Evolutionary conservation across 2,113 vertebrate genomes (phyloP), one percentile per base, ranked within the genome.

Genomic region (Poeciliopsis retropinna): DNA sequence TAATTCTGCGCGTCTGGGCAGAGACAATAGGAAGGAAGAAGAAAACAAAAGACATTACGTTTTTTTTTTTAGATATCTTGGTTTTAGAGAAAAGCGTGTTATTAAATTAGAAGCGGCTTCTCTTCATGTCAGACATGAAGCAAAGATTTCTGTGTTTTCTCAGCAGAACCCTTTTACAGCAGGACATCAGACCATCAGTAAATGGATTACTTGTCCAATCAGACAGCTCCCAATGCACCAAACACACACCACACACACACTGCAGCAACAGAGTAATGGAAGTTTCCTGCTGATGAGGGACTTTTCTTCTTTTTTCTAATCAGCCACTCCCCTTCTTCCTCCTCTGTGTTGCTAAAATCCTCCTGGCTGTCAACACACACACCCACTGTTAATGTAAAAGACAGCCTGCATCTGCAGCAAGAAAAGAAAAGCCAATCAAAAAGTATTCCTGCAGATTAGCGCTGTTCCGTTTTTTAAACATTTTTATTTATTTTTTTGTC

Each of bases 251-350:
- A 71, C 41, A 69, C 28, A 74, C 54, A 76, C 22, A 79, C 80
- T 67, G 74, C 70, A 84, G 67, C 66, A 75, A 62, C 78, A 85
- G 69, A 73, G 44, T 51, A 80, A 73, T 83, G 31, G 28, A 57
- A 83, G 71, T 78, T 85, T 87, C 84, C 79, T 90, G 86, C 86
- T 90, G 85, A 90, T 84, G 77, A 81, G 27, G 28, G 64, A 86
- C 85, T 88, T 91, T 86, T 78, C 60, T 60, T 60, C 67, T 54
- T 78, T 79, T 79, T 83, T 70, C 75, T 81, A 73, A 88, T 87
- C 75, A 86, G 47, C 57, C 69, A 10, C 75, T 78, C 27, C 15
- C 0, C 62, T 71, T 37, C 34, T 78, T 62, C 22, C 34, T 54
- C 22, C 39, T 60, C 32, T 37, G 28, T 47, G 67, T 57, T 67